These are phyloP conservation scores for Micrasema minimum DNA, from an alignment of 1,140 invertebrate genomes.

Conservation along the genomic window DNA sequence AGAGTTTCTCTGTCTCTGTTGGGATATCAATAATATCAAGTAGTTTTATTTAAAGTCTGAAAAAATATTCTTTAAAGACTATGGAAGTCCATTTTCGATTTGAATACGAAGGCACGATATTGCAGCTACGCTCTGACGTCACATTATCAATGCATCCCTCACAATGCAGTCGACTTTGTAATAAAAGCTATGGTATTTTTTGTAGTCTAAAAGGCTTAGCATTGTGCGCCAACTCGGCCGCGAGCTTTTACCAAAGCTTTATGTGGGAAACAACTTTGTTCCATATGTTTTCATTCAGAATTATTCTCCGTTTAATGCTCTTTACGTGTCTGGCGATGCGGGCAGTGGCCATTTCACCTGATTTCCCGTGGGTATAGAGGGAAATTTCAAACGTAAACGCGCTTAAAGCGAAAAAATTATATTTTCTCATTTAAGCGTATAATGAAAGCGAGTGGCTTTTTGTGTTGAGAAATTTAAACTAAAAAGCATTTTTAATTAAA, in stretches of 20 bases:
- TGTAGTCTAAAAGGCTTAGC: constrained; percentile 15
- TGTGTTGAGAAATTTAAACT: too few relatives aligned
- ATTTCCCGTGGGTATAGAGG: constrained; percentile 7
- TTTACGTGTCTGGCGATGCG: constrained; percentile 19
- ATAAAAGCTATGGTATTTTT: background rate
- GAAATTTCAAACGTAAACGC: constrained; percentile 15
- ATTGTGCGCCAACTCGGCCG: constrained; percentile 1
- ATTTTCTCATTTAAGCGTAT: background rate
- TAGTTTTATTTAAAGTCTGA: too few relatives aligned
- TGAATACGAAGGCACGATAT: too few relatives aligned
- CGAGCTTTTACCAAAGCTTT: background rate
- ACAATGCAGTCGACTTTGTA: background rate
- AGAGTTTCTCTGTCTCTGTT: too few relatives aligned
- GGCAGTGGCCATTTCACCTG: background rate
- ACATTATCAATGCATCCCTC: constrained; percentile 10
- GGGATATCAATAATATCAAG: too few relatives aligned
- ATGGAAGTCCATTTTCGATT: too few relatives aligned
- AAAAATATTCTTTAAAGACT: too few relatives aligned
- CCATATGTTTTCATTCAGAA: constrained; percentile 14
- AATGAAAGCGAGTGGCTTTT: background rate
- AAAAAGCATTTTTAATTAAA: too few relatives aligned
- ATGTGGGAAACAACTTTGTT: constrained; percentile 6
- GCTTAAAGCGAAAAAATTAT: background rate
- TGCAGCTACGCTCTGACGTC: background rate
- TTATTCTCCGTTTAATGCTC: constrained; percentile 23